Evolutionary conservation across 2,113 vertebrate genomes (phyloP).

Genomic region (Ceratotherium simum): DNA sequence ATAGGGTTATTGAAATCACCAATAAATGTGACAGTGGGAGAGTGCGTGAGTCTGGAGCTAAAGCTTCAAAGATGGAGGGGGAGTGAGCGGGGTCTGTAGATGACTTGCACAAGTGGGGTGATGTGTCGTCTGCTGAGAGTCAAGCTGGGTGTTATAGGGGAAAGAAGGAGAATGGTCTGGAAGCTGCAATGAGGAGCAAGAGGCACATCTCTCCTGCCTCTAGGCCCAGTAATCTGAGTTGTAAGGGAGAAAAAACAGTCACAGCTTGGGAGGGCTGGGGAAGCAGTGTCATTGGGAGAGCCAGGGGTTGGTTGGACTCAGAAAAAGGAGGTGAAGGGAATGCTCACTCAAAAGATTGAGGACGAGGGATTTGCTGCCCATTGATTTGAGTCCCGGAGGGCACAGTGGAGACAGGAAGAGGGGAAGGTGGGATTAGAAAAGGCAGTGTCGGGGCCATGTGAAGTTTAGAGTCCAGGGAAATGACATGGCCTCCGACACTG

Average conservation of each 20-base stretch:
- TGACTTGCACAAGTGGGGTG: neutral
- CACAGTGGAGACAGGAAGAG: neutral
- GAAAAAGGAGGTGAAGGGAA: constrained; percentile 1
- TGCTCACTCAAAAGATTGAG: neutral
- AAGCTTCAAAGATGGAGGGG: neutral
- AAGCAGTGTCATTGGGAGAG: neutral
- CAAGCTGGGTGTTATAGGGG: no score
- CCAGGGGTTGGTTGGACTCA: neutral
- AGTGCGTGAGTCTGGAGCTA: neutral
- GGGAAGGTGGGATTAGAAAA: neutral
- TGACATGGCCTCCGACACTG: neutral
- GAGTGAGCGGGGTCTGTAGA: neutral
- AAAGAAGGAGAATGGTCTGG: neutral
- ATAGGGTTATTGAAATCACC: neutral
- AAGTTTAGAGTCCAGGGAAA: neutral
- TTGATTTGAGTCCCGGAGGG: neutral
- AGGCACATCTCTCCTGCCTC: neutral
- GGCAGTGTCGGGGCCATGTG: neutral
- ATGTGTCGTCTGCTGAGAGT: no score
- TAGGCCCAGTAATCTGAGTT: neutral
- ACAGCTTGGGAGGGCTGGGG: neutral
- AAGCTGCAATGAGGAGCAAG: neutral
- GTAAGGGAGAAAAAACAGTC: neutral
- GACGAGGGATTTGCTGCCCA: neutral
- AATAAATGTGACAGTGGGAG: neutral